Base-by-base conservation (phyloP, 2,888 invertebrate species). In the Drosophila tripunctata region DNA sequence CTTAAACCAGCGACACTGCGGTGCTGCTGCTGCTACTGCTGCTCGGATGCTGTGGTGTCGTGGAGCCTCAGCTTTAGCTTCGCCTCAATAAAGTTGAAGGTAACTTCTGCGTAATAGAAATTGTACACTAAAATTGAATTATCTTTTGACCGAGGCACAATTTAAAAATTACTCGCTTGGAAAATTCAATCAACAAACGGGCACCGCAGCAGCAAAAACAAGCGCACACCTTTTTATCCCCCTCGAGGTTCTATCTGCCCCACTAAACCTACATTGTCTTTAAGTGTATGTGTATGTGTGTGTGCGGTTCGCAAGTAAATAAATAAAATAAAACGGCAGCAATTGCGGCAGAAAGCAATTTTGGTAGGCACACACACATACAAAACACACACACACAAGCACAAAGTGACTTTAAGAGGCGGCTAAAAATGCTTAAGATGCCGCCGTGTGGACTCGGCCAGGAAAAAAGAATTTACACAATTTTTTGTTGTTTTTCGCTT, bases 151-250 rank as follows among this genome's bases (percentile, higher is more conserved):
- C 79, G 64, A 77, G 71, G 78, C 63, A 75, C 87, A 84, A 87
- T 84, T 85, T 84, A 87, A 87, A 82, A 87, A 84, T 84, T 82
- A 84, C 79, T 85, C 84, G 82, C 76, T 87, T 56, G 87, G 84
- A 87, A 84, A 84, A 84, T 87, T 87, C 87, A 84, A 84, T 87
- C 87, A 84, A 73, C 65, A 68, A 73, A 63, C 68, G 72, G 70
- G 60, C 78, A 73, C 47, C 48, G 36, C 38, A 48, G 19, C 14
- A 35, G 14, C 48, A 65, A 57, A 72, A 60, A 54, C 45, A 60
- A 71, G 63, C 52, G 48, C 48, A 51, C 51, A 57, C 51, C 65
- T 58, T 55, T 40, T 31, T 38, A 22, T 36, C 24, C 35, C n/a
- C 17, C 36, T n/a, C 17, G 31, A 14, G 15, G n/a, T 15, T 4